These are phyloP conservation scores for Pardosa pseudoannulata DNA, from an alignment of 2,888 invertebrate genomes.

Conservation along the genomic window DNA sequence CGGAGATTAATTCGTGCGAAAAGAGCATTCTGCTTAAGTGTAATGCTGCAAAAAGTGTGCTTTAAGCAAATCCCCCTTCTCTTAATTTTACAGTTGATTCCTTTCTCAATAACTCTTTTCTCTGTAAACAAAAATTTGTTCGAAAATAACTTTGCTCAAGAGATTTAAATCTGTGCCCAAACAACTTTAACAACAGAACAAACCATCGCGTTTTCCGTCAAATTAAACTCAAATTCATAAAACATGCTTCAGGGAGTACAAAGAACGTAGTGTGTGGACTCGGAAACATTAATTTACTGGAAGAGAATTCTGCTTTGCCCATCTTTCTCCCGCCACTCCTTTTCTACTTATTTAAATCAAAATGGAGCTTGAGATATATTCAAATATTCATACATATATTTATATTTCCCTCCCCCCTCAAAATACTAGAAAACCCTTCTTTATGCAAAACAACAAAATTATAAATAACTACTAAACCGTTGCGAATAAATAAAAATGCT, in stretches of 20 bases:
- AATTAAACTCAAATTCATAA: constrained; percentile 36
- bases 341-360: constrained; percentile 67
- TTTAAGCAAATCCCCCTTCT: not conserved
- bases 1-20: no score
- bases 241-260: not conserved
- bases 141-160: constrained; percentile 22
- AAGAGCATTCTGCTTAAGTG: no score
- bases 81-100: not conserved
- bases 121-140: constrained; percentile 7
- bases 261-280: constrained; percentile 4
- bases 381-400: constrained; percentile 38
- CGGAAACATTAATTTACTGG: constrained; percentile 45
- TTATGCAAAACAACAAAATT: constrained; percentile 36
- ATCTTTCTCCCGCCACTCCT: constrained; percentile 6
- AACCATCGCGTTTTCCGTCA: constrained; percentile 31
- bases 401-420: constrained; percentile 12
- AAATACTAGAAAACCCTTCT: not conserved
- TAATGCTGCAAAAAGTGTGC: no score
- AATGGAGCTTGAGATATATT: constrained; percentile 49
- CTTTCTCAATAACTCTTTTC: constrained; percentile 4
- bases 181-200: constrained; percentile 21
- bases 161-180: constrained; percentile 19
- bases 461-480: constrained; percentile 31
- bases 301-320: not conserved
- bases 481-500: not conserved